A percentile compares a stretch with the other conserved stretches of the same genome.
Conservation (phyloP, 2,113 vertebrate genomes). For the Vireo altiloquus region DNA sequence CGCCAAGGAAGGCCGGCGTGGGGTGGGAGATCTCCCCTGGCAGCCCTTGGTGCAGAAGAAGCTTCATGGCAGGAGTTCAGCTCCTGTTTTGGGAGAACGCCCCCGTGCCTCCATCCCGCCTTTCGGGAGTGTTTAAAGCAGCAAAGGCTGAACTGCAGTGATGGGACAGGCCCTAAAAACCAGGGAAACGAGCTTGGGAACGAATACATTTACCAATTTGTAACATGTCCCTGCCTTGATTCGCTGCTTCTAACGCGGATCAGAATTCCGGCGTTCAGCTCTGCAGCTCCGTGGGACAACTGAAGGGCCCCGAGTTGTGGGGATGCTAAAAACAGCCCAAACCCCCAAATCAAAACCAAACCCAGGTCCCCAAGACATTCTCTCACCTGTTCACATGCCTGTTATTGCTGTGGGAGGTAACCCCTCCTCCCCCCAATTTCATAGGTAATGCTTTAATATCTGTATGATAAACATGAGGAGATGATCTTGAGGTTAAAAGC, state of each 20-base stretch:
- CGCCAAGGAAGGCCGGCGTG: rapidly evolving
- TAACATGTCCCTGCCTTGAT: rapidly evolving
- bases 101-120: background rate
- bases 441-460: background rate
- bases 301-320: background rate
- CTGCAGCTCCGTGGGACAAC: background rate
- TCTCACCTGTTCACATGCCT: rapidly evolving
- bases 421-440: too few relatives aligned
- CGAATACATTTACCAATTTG: rapidly evolving
- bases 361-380: rapidly evolving
- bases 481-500: background rate
- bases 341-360: background rate
- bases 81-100: rapidly evolving
- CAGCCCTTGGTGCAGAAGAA: rapidly evolving
- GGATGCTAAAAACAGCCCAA: too few relatives aligned
- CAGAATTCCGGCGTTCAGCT: background rate
- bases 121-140: rapidly evolving
- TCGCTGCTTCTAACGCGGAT: background rate
- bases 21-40: rapidly evolving
- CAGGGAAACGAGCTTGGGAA: rapidly evolving
- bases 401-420: background rate
- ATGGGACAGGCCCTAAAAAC: too few relatives aligned
- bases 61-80: rapidly evolving
- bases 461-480: background rate
- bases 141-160: rapidly evolving